Percentiles rank a stretch among this genome's conserved stretches.
phyloP scores from a whole-genome alignment of 1,140 invertebrate genomes.

The Listronotus oregonensis region DNA sequence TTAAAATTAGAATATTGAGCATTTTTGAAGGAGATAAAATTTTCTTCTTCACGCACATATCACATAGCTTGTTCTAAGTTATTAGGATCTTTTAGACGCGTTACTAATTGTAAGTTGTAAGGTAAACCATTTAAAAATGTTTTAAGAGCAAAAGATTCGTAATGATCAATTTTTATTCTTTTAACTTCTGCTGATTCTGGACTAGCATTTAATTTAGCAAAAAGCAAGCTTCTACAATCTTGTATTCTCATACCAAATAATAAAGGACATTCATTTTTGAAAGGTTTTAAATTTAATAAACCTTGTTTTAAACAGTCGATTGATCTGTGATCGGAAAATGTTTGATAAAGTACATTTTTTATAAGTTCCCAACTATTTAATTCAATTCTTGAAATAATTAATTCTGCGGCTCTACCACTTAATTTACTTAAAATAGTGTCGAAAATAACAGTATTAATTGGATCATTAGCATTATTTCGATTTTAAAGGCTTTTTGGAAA shows the following conservation, averaged over 20 bases:
- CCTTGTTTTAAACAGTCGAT: slow-evolving; percentile 41
- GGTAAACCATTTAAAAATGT: too few relatives aligned
- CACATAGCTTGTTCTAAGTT: too few relatives aligned
- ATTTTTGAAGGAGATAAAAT: too few relatives aligned
- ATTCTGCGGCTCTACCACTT: slow-evolving; percentile 25
- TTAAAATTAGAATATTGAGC: too few relatives aligned
- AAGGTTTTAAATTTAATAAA: slow-evolving; percentile 32
- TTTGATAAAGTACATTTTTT: slow-evolving; percentile 33
- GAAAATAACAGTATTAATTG: slow-evolving; percentile 31
- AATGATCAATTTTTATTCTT: slow-evolving; percentile 19
- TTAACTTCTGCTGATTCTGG: slow-evolving; percentile 11
- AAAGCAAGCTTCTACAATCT: slow-evolving; percentile 33
- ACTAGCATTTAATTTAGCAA: slow-evolving; percentile 36
- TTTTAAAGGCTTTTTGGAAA: slow-evolving; percentile 11
- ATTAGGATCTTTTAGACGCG: too few relatives aligned
- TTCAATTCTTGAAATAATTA: slow-evolving; percentile 38
- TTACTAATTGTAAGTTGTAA: too few relatives aligned
- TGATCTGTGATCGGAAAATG: slow-evolving; percentile 39
- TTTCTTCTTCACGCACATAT: too few relatives aligned
- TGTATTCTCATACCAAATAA: slow-evolving; percentile 40
- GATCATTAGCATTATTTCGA: background rate
- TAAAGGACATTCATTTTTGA: slow-evolving; percentile 34
- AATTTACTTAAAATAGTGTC: slow-evolving; percentile 38
- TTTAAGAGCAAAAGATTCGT: slow-evolving; percentile 30
- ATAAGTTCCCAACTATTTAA: slow-evolving; percentile 37